These are phyloP conservation scores for Cristatella mucedo DNA, from an alignment of 2,888 invertebrate species.

Conservation along the genomic window DNA sequence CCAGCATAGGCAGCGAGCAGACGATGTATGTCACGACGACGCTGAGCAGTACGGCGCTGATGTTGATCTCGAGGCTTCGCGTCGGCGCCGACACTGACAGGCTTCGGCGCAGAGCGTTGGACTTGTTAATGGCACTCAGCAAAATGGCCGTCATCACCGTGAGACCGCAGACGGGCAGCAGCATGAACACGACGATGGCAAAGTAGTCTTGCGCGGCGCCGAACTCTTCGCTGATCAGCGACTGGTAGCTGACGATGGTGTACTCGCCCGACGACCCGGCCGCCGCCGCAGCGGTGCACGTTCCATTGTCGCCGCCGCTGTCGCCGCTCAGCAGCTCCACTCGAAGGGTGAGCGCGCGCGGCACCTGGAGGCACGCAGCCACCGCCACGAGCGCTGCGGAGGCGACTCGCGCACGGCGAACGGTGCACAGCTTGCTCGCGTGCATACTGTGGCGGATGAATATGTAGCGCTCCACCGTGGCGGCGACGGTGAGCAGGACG, in stretches of 20 bases:
- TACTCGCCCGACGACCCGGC: too few relatives aligned
- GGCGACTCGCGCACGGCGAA: not conserved
- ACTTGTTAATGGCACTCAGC: not conserved
- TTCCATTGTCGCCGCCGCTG: too few relatives aligned
- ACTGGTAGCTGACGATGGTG: too few relatives aligned
- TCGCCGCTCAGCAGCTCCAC: too few relatives aligned
- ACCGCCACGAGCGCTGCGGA: not conserved
- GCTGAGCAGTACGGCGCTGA: slow-evolving; percentile 83
- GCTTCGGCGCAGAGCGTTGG: not conserved
- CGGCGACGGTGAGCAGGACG: slow-evolving; percentile 2
- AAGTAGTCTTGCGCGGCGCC: too few relatives aligned
- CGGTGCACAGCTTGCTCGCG: slow-evolving; percentile 73
- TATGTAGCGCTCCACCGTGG: slow-evolving; percentile 52
- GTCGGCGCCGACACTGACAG: too few relatives aligned
- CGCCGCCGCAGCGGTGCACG: too few relatives aligned
- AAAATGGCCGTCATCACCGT: not conserved
- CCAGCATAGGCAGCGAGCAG: slow-evolving; percentile 49
- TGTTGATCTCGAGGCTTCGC: slow-evolving; percentile 65
- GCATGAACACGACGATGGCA: too few relatives aligned
- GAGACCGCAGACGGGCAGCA: not conserved
- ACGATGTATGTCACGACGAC: slow-evolving; percentile 87
- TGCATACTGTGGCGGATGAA: slow-evolving; percentile 58
- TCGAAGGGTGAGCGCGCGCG: too few relatives aligned
- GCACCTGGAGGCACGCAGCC: not conserved
- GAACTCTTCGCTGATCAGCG: too few relatives aligned